Conservation (phyloP, 2,797 vertebrate genomes). For the Fratercula arctica region DNA sequence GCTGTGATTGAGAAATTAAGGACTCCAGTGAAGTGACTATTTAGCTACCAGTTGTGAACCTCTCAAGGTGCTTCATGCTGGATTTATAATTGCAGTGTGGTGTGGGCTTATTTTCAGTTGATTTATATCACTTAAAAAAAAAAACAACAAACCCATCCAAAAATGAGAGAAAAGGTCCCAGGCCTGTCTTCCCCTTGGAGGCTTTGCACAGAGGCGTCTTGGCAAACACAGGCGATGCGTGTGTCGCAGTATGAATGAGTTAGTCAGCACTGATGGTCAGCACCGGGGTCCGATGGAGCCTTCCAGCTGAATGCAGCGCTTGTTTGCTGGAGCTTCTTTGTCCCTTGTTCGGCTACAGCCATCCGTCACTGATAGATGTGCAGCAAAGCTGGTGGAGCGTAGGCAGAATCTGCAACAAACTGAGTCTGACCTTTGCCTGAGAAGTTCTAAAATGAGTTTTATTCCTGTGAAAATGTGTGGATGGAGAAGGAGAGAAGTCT, state of each 20-base stretch:
- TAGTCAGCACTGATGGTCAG: not conserved
- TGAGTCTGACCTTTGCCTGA: not conserved
- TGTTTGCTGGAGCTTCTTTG: conserved; percentile 17
- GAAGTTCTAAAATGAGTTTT: not conserved
- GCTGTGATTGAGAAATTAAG: not conserved
- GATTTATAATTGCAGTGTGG: not conserved
- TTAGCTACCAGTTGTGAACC: not conserved
- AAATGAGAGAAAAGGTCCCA: not conserved
- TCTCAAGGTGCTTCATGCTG: not conserved
- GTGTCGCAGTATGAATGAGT: not conserved
- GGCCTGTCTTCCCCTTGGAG: not conserved
- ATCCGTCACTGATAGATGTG: not conserved
- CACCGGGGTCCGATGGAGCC: not conserved
- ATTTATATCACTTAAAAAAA: not conserved
- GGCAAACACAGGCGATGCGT: not conserved
- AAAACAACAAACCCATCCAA: not conserved
- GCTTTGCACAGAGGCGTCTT: not conserved
- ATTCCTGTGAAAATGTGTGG: not conserved
- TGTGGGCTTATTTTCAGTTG: not conserved
- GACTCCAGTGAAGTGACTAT: not conserved
- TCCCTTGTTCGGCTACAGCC: conserved; percentile 20
- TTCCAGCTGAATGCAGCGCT: not conserved
- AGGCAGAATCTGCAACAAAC: not conserved
- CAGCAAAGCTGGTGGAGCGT: not conserved
- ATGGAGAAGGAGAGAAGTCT: not conserved